Evolutionary conservation across 2,888 invertebrate species (phyloP), one percentile per base, ranked within the genome.

Genomic region (Cheilosia grossa): DNA sequence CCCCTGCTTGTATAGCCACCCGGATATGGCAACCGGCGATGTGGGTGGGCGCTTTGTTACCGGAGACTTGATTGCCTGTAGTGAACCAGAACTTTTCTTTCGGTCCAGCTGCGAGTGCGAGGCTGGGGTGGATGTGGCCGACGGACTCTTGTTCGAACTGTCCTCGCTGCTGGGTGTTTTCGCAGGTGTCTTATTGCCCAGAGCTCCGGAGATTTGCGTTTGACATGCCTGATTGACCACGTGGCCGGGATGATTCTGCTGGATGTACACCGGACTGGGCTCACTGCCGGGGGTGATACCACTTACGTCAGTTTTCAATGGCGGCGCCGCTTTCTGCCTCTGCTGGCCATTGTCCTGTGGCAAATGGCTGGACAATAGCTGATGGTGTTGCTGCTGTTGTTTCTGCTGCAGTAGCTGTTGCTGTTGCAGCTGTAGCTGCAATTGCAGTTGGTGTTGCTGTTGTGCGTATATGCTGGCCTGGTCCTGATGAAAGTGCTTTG

Each of bases 1-100:
- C 67, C 98, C 98, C 93, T 98, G 97, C 90, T 98, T 98, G 91
- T 97, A 96, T 61, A 98, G 93, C 95, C 98, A 97, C 21, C 98
- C 98, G 88, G 97, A 95, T 89, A 97, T 94, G 0, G 97, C 95
- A 9, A 98, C 97, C 7, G 96, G 96, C 1, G 97, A 96, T 53
- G 96, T 94, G n/a, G 95, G 94, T 78, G 96, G 95, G 85, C 98
- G 93, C 91, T 97, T 97, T 5, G 97, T 97, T 53, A 96, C 93
- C 0, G 98, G 98, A 7, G 97, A 96, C 80, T 96, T 94, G 54
- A 97, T 90, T 17, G 95, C 95, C 89, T 95, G 95, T 30, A 93
- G 93, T 0, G 93, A 94, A 10, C 92, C 92, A 3, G 92, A 91
- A 79, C 93, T 93, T 87, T 92, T 92, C 79, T 92, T 91, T 44